A percentile compares a stretch with the other conserved stretches of the same genome.
phyloP scores from a whole-genome alignment of 2,113 vertebrate species.

The Podocnemis expansa region DNA sequence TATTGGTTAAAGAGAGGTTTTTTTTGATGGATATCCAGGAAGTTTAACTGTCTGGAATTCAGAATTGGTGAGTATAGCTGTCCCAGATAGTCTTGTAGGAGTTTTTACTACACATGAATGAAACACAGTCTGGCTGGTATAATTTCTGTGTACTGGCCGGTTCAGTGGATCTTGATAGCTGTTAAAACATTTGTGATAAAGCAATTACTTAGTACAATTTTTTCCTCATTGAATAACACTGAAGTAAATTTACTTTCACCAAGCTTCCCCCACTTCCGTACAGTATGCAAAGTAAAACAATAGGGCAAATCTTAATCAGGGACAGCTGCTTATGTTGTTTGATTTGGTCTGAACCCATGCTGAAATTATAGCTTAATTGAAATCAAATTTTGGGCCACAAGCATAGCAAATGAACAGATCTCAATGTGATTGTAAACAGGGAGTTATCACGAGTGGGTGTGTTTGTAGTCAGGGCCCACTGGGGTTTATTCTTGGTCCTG shows the following conservation, averaged over 20 bases:
- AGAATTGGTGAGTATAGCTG: background rate
- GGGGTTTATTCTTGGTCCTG: background rate
- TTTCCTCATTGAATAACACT: background rate
- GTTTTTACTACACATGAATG: background rate
- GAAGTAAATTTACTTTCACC: background rate
- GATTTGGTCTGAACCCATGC: background rate
- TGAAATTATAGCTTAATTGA: background rate
- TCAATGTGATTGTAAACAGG: background rate
- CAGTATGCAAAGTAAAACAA: background rate
- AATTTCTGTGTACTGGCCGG: background rate
- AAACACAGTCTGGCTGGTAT: background rate
- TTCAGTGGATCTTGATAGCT: background rate
- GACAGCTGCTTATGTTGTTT: background rate
- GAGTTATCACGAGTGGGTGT: background rate
- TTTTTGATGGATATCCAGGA: background rate
- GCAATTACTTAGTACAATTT: background rate
- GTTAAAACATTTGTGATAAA: background rate
- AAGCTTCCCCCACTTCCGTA: background rate
- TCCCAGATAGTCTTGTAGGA: background rate
- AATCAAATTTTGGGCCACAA: background rate
- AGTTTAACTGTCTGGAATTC: background rate
- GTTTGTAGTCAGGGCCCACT: background rate
- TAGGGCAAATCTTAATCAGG: background rate
- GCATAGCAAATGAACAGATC: background rate
- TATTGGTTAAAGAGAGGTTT: fast-evolving